Percentiles rank a stretch among this genome's conserved stretches.
These are phyloP conservation scores for Tenthredo livida DNA, from an alignment of 2,888 invertebrate genomes.

Conservation along the genomic window DNA sequence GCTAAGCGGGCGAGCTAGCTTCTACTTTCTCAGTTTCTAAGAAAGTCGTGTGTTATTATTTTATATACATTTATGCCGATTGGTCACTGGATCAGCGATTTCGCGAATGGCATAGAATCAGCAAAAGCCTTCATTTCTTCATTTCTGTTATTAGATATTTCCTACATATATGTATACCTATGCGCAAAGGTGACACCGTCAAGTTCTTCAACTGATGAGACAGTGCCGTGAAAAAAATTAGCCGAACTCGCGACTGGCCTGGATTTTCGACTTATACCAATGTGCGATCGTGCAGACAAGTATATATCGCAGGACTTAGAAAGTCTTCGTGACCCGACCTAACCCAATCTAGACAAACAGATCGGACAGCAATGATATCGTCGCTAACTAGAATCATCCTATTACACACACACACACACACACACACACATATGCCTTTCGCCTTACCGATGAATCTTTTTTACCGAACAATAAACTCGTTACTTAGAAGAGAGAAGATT, in stretches of 20 bases:
- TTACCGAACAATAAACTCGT: no score
- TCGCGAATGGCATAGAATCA: not conserved
- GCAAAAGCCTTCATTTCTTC: not conserved
- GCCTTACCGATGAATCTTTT: no score
- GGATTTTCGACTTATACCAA: not conserved
- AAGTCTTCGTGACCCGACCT: conserved; percentile 43
- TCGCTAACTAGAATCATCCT: not conserved
- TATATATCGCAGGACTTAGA: conserved; percentile 34
- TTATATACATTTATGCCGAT: not conserved
- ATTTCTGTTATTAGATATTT: not conserved
- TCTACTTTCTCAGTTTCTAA: conserved; percentile 45
- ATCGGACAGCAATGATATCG: not conserved
- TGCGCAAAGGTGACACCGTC: conserved; percentile 3
- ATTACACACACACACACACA: not conserved
- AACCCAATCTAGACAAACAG: conserved; percentile 7
- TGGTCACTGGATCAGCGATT: not conserved
- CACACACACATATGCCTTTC: no score
- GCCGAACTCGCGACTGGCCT: conserved; percentile 16
- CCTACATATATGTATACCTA: no score
- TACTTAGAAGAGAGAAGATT: no score
- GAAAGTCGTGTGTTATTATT: conserved; percentile 28
- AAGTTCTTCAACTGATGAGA: conserved; percentile 6
- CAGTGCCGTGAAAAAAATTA: conserved; percentile 11
- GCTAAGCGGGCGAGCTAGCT: not conserved
- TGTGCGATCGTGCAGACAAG: not conserved